Conservation (phyloP, 2,888 invertebrate genomes). For the Ectropis crepuscularia region DNA sequence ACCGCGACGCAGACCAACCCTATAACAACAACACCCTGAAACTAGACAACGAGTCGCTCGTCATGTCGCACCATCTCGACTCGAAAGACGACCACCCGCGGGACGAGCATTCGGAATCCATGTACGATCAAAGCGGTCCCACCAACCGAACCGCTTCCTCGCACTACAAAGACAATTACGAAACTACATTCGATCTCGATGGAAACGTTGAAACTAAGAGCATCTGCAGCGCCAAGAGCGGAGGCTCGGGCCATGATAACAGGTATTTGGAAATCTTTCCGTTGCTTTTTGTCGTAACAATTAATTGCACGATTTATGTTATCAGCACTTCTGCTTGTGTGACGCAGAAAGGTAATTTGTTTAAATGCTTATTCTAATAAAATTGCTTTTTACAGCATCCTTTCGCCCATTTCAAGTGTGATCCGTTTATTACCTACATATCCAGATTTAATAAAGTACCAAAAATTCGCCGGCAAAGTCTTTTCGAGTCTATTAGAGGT, state of each 20-base stretch:
- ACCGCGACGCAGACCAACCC: constrained; percentile 64
- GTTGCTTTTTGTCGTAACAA: constrained; percentile 6
- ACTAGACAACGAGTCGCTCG: constrained; percentile 77
- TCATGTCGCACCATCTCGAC: constrained; percentile 74
- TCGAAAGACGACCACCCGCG: constrained; percentile 72
- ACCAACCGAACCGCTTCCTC: constrained; percentile 64
- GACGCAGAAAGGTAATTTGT: not conserved
- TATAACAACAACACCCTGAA: constrained; percentile 81
- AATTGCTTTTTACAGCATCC: not conserved
- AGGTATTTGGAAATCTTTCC: constrained; percentile 82
- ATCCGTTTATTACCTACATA: no score
- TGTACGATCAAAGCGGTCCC: constrained; percentile 59
- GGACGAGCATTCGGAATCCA: constrained; percentile 69
- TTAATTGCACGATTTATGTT: constrained; percentile 10
- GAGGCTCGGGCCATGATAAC: constrained; percentile 91
- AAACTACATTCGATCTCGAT: constrained; percentile 95
- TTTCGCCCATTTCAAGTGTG: not conserved
- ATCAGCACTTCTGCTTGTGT: constrained; percentile 6
- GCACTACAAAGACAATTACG: constrained; percentile 89
- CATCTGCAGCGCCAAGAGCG: constrained; percentile 92
- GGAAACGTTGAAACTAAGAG: constrained; percentile 96
- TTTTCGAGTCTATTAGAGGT: no score
- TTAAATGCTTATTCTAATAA: not conserved
- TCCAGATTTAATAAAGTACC: no score
- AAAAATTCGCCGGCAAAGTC: no score